Evolutionary conservation across 2,888 invertebrate species (phyloP).

Genomic region (Zygogramma bicolorata): DNA sequence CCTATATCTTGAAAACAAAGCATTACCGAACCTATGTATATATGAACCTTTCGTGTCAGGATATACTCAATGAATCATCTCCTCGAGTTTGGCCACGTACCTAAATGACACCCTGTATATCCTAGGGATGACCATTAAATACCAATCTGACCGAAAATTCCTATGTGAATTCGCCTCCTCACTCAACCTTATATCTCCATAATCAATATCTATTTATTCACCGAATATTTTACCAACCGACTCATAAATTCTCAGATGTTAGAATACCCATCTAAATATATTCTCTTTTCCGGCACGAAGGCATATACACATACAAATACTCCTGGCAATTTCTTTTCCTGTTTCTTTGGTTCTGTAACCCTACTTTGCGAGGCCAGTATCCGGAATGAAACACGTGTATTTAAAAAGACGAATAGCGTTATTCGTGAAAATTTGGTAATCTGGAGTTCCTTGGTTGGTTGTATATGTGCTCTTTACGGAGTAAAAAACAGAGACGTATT

Average conservation of each 20-base stretch:
- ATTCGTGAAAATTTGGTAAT: constrained; percentile 78
- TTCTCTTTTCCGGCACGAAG: constrained; percentile 34
- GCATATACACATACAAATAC: constrained; percentile 32
- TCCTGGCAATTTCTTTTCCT: constrained; percentile 29
- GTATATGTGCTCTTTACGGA: background rate
- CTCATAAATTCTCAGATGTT: constrained; percentile 31
- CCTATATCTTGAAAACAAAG: too few species aligned
- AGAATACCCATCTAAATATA: constrained; percentile 32
- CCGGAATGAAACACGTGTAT: constrained; percentile 58
- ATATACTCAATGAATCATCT: too few species aligned
- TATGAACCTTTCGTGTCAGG: too few species aligned
- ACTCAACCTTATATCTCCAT: background rate
- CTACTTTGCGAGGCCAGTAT: constrained; percentile 18
- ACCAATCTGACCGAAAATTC: background rate
- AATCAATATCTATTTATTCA: background rate
- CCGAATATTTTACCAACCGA: background rate
- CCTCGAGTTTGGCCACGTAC: too few species aligned
- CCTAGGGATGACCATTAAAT: background rate
- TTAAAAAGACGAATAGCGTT: constrained; percentile 76
- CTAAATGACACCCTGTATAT: too few species aligned
- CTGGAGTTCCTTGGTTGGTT: constrained; percentile 61
- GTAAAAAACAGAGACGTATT: too few species aligned
- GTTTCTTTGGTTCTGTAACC: constrained; percentile 31
- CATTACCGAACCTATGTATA: too few species aligned
- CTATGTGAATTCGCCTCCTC: background rate